A percentile compares a stretch with the other conserved stretches of the same genome.
These are phyloP conservation scores for Aegotheles bennettii DNA, from an alignment of 2,113 vertebrate genomes.

Conservation along the genomic window DNA sequence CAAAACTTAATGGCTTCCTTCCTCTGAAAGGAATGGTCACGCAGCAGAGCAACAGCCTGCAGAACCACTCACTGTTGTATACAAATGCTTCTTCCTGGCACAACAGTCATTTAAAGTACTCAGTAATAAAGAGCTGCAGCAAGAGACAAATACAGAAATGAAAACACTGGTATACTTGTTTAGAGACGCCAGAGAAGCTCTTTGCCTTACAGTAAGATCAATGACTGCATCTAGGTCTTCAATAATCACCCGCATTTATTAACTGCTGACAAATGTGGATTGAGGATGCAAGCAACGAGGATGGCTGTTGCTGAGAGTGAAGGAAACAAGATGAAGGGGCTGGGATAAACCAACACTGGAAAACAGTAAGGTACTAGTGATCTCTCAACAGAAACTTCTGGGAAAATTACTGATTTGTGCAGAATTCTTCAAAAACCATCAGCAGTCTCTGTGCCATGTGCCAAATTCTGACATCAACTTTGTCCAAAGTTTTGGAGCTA, in stretches of 20 bases:
- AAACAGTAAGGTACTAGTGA: background rate
- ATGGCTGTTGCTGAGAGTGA: background rate
- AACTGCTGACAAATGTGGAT: background rate
- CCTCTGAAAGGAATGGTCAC: background rate
- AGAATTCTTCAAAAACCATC: background rate
- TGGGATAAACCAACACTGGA: background rate
- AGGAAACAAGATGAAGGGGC: background rate
- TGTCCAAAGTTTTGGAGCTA: background rate
- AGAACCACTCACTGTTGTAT: constrained; percentile 25
- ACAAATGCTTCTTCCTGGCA: constrained; percentile 17
- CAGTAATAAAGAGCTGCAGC: background rate
- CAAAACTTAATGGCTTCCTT: background rate
- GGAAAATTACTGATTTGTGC: background rate
- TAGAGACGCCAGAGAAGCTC: background rate
- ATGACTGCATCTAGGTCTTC: background rate
- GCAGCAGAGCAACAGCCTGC: constrained; percentile 19
- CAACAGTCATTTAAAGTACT: background rate
- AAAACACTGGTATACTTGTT: background rate
- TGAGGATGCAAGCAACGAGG: background rate
- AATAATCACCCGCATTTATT: background rate
- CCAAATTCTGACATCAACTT: background rate
- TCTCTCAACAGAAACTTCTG: background rate
- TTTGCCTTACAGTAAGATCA: background rate
- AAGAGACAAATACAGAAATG: background rate
- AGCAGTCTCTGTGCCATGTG: background rate